These are phyloP conservation scores for Gymnosoma rotundatum DNA, from an alignment of 2,888 invertebrate species.

Conservation along the genomic window DNA sequence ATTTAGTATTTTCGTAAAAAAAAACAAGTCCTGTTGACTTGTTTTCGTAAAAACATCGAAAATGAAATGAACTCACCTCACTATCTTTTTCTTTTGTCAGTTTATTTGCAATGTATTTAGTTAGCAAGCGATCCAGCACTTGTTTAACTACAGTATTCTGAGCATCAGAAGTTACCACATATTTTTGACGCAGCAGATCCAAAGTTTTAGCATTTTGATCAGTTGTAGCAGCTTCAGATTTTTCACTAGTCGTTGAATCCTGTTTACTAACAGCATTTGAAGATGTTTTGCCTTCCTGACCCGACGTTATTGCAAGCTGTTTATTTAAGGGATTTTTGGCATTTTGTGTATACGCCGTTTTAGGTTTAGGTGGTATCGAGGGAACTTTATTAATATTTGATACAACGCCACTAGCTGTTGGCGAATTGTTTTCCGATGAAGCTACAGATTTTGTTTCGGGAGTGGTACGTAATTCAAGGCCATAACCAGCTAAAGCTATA, in stretches of 20 bases:
- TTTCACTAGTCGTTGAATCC: slow-evolving; percentile 77
- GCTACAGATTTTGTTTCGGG: slow-evolving; percentile 58
- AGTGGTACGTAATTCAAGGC: slow-evolving; percentile 75
- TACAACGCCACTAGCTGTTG: slow-evolving; percentile 54
- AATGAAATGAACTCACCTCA: slow-evolving; percentile 83
- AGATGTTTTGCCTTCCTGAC: slow-evolving; percentile 51
- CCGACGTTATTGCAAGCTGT: slow-evolving; percentile 77
- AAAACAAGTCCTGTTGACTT: too few relatives aligned
- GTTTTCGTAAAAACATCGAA: too few relatives aligned
- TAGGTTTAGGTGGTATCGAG: slow-evolving; percentile 62
- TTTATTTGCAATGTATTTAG: slow-evolving; percentile 92
- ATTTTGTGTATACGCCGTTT: slow-evolving; percentile 80
- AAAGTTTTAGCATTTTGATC: slow-evolving; percentile 73
- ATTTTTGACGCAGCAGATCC: slow-evolving; percentile 65
- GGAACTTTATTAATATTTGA: slow-evolving; percentile 52
- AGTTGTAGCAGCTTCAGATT: slow-evolving; percentile 75
- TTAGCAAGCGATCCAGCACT: slow-evolving; percentile 88
- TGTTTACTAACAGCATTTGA: slow-evolving; percentile 73
- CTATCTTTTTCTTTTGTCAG: slow-evolving; percentile 88
- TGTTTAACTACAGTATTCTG: slow-evolving; percentile 86
- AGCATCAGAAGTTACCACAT: slow-evolving; percentile 76
- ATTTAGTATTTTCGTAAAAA: too few relatives aligned
- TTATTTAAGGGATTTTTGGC: slow-evolving; percentile 81
- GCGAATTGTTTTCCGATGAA: slow-evolving; percentile 63
- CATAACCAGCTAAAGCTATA: slow-evolving; percentile 90